Base-by-base conservation (phyloP, 2,113 vertebrate genomes). In the Tonatia bakeri region DNA sequence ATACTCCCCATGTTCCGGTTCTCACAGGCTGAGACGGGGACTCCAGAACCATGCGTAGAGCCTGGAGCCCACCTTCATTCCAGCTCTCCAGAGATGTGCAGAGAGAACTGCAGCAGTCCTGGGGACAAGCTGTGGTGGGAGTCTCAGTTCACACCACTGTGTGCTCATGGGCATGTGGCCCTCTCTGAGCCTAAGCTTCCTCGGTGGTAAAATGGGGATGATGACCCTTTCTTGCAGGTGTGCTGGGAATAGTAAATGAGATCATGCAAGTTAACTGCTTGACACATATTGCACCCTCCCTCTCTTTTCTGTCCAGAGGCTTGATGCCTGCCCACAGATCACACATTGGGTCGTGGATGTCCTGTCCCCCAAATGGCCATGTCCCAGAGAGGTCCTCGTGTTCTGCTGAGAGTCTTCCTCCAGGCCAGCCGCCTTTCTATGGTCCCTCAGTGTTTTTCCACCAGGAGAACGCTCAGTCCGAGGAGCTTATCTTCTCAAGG, bases 341-440 rank as follows among this genome's bases (percentile, higher is more conserved):
- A 40, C 5, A 4, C 1, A 24, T 4, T 14, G 4, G 1, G 16
- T 5, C n/a, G 26, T 43, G n/a, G 64, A 19, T 31, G 19, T 77
- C 28, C 15, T 3, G 1, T 5, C 5, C 16, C 12, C 10, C 16
- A n/a, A 0, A 1, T 0, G 2, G 47, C 19, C 22, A 3, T 1
- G 56, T 15, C 38, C 65, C 26, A 5, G 64, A 26, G 22, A 64
- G 24, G 36, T 1, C 17, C 1, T 15, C 1, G 0, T 1, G 12
- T 22, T 65, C 33, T 20, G 19, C 56, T 0, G 75, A 24, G 70
- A 7, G 56, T 8, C 43, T 40, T 72, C n/a, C 70, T 40, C 20
- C 9, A 59, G 38, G 56, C 20, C 0, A 1, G 5, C 10, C 31
- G 0, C 11, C 0, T 47, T 73, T 61, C 26, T 67, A 26, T 0